Percentiles rank a stretch among this genome's conserved stretches.
These are phyloP conservation scores for Zosterops borbonicus DNA, from an alignment of 2,113 vertebrate species.

Conservation along the genomic window DNA sequence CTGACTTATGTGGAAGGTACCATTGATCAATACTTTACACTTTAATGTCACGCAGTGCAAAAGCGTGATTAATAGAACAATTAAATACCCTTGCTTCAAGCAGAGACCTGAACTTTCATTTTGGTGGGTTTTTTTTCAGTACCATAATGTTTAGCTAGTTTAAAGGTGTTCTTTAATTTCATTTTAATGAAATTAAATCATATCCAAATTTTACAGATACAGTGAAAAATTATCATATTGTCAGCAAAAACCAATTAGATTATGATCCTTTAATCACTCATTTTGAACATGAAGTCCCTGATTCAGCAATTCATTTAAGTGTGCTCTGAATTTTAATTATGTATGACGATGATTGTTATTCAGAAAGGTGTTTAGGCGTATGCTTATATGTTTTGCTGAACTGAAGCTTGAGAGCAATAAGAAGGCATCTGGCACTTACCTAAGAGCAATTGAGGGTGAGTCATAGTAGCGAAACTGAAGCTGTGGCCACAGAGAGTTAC, in stretches of 20 bases:
- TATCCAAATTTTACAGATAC: not conserved
- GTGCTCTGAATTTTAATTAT: slow-evolving; percentile 37
- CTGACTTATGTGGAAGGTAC: not conserved
- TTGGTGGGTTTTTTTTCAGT: not conserved
- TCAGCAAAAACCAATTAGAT: slow-evolving; percentile 1
- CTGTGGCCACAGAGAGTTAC: slow-evolving; percentile 2
- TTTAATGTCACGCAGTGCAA: slow-evolving; percentile 32
- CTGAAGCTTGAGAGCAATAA: slow-evolving; percentile 20
- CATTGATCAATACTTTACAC: slow-evolving; percentile 29
- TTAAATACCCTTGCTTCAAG: slow-evolving; percentile 47
- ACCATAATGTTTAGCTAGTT: slow-evolving; percentile 11
- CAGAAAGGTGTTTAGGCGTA: not conserved
- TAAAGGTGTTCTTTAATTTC: slow-evolving; percentile 19
- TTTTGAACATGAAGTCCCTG: slow-evolving; percentile 2
- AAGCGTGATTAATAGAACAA: slow-evolving; percentile 63
- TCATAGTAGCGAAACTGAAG: slow-evolving; percentile 37
- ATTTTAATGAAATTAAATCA: not conserved
- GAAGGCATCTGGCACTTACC: slow-evolving; percentile 49
- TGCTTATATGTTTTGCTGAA: slow-evolving; percentile 30
- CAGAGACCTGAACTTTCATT: not conserved
- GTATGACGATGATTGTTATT: slow-evolving; percentile 17
- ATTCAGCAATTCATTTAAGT: slow-evolving; percentile 12
- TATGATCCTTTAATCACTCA: slow-evolving; percentile 17
- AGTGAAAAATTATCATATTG: not conserved
- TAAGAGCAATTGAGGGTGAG: slow-evolving; percentile 26